Evolutionary conservation across 2,113 vertebrate genomes (phyloP), one percentile per base, ranked within the genome.

Genomic region (Callithrix jacchus): DNA sequence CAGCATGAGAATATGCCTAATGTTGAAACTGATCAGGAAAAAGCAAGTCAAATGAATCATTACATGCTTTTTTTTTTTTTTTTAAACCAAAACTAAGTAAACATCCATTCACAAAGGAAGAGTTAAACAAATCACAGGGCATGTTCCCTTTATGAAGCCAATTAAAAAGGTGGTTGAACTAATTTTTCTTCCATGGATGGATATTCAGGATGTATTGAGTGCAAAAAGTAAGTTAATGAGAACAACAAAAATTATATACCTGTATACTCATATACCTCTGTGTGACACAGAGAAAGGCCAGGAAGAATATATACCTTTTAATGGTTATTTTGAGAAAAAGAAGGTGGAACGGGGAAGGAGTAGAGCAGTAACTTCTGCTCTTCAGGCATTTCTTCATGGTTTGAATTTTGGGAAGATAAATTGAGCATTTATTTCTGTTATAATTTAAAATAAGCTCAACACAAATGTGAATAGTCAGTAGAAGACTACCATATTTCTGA

Each of bases 371-470:
- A 81, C 25, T 14, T 40, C 70, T 13, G 66, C 13, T 68, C 32
- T 85, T 84, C 30, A 49, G 32, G 58, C 8, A 11, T 83, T 91
- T 93, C 32, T 87, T 32, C 7, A 70, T 82, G n/a, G 52, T 68
- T 93, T 90, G 35, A 87, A 90, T 68, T 97, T 95, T 25, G 32
- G 35, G 8, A 80, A 11, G 49, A 42, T 35, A 90, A 1, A 30
- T 21, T 81, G 35, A 83, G 42, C 25, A 77, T 74, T 58, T 91
- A 47, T 86, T 74, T 42, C 13, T 66, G 4, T 25, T 61, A n/a
- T 14, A 89, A 87, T 73, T 93, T 91, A 86, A 94, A 93, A 80
- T 93, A 94, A 86, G 49, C 23, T 73, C 37, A 90, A 84, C 45
- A 30, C 42, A 45, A 87, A 95, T 91, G 30, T 61, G 18, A 86